A percentile compares a stretch with the other conserved stretches of the same genome.
phyloP scores from a whole-genome alignment of 1,140 invertebrate genomes.

The Anastatus disparis region DNA sequence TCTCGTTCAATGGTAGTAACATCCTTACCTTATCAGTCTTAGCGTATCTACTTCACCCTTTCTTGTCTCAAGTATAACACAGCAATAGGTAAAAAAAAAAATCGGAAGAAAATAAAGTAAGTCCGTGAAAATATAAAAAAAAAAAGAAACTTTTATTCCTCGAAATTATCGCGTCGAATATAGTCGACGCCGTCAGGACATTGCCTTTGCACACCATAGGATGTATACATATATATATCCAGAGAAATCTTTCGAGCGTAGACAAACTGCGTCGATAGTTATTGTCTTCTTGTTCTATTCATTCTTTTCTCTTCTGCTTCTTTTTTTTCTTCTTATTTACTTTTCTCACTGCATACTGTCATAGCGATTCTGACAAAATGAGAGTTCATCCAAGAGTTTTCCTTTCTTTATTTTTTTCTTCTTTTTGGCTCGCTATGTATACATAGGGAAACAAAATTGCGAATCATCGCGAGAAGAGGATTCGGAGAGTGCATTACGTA shows the following conservation, averaged over 20 bases:
- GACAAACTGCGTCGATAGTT: conserved; percentile 33
- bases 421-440: too few relatives aligned
- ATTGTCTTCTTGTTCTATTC: neutral
- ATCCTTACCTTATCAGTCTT: conserved; percentile 4
- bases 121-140: too few relatives aligned
- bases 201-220: neutral
- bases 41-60: neutral
- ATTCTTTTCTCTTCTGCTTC: neutral
- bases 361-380: conserved; percentile 30
- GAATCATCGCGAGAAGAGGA: conserved; percentile 28
- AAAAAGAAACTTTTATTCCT: too few relatives aligned
- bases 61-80: neutral
- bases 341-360: neutral
- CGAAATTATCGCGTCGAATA: conserved; percentile 36
- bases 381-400: conserved; percentile 28
- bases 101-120: neutral
- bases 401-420: too few relatives aligned
- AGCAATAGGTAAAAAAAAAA: neutral
- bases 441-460: conserved; percentile 24
- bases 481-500: conserved; percentile 42
- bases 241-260: conserved; percentile 19
- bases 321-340: conserved; percentile 8
- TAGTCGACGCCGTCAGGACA: neutral
- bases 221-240: conserved; percentile 2
- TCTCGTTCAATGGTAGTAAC: neutral